Base-by-base conservation (phyloP, 2,888 invertebrate genomes). In the Megalurothrips usitatus region DNA sequence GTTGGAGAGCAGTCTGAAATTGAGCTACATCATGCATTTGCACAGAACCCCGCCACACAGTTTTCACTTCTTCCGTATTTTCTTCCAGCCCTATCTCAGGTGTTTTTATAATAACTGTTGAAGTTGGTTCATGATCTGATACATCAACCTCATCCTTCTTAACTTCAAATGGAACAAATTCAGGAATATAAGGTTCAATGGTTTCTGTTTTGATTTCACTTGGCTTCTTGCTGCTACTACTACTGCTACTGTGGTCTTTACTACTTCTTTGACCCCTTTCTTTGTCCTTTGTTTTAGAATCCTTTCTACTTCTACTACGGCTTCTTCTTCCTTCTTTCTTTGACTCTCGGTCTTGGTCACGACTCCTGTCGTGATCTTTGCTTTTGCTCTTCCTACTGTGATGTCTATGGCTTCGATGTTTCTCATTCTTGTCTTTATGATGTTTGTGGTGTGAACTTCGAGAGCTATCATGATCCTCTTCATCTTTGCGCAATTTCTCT, bases 11-110 rank as follows among this genome's bases (percentile, higher is more conserved):
- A 12, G 96, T 94, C 84, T 94, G 92, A 85, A 97, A 96, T 84
- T 95, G 93, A 0, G 96, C 94, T 0, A 97, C 95, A 85, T 97
- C 97, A 10, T 94, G 92, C 96, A 97, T 97, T 85, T 92, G 94
- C 11, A 97, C 92, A 83, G 92, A 92, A 1, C 97, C 97, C 82
- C 92, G 92, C 96, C 96, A 96, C 49, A 93, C 89, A 0, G 90
- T 89, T 0, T 89, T 88, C 0, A 88, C 86, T 0, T 89, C 86
- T 82, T 87, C 86, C 10, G 26, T 11, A 11, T 89, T 89, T 48
- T 86, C 86, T 43, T 85, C 84, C 19, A 84, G 83, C 8, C 83
- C 82, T 79, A 81, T 84, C 4, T 86, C 85, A 79, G 85, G 85
- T 52, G 85, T 85, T 81, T 91, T 90, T 78, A 92, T 92, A 0